Base-by-base conservation (phyloP, 2,113 vertebrate genomes). In the Pluvianellus socialis region DNA sequence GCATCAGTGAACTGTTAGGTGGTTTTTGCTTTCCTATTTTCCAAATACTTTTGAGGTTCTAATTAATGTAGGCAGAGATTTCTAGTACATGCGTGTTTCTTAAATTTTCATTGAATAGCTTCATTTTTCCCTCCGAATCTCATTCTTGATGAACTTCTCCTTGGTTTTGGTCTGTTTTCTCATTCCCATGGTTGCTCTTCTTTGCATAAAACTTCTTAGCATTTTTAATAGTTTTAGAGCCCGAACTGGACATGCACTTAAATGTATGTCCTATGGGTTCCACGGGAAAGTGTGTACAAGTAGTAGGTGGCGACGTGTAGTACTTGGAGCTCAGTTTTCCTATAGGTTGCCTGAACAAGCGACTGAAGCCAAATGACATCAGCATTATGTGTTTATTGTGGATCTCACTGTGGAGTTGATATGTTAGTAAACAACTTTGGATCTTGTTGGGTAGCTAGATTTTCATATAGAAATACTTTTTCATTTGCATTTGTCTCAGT, bases 371-470 rank as follows among this genome's bases (percentile, higher is more conserved):
- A 33, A 53, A 74, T 33, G 40, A 12, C 30, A 27, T 52, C 28
- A 75, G 61, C 56, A 15, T 14, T 67, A 2, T 20, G 5, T 44
- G 10, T 75, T 88, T 85, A 59, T 77, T 1, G 2, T 0, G 1
- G 45, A 26, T 92, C 30, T 84, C 70, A n/a, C 52, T 66, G 38
- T 79, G 63, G 85, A 23, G 71, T 50, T 77, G 24, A 47, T 92
- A 85, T 28, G 30, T 79, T 42, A 53, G 12, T 70, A 76, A 73
- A 72, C 75, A 94, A 42, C 47, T 88, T 59, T 32, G 24, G 19
- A 26, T 95, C 82, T 87, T 87, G 83, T 92, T 91, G 71, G 68
- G 80, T 71, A 44, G 50, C 76, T 94, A 49, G 33, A 72, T 92
- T 96, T 96, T 89, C 49, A 65, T 88, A 49, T 67, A 8, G 45